phyloP scores from a whole-genome alignment of 1,140 invertebrate species.

The Drosophila athabasca region DNA sequence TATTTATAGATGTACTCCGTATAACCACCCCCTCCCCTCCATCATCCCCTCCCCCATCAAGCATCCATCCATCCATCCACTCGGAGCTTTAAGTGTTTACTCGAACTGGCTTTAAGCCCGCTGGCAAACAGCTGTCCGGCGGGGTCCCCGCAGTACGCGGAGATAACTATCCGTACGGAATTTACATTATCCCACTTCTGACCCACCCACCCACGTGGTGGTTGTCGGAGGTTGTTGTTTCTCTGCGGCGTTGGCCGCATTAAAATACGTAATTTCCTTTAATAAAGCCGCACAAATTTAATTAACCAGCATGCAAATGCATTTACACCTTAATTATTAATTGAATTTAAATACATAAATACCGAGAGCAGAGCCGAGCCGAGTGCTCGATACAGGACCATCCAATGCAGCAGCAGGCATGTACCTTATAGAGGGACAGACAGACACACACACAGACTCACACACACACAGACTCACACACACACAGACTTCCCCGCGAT shows the following conservation, averaged over 20 bases:
- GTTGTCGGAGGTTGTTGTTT: conserved; percentile 22
- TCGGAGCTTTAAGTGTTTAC: conserved; percentile 46
- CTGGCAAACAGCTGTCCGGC: conserved; percentile 46
- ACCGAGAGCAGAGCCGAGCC: conserved; percentile 1
- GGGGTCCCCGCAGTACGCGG: no score
- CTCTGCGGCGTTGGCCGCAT: conserved; percentile 44
- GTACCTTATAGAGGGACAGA: conserved; percentile 1
- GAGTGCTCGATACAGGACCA: background rate
- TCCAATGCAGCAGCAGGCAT: background rate
- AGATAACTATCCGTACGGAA: conserved; percentile 26
- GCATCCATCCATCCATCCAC: conserved; percentile 14
- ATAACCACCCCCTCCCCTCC: conserved; percentile 24
- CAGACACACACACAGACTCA: background rate
- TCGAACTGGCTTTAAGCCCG: conserved; percentile 34
- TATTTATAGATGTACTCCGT: conserved; percentile 74
- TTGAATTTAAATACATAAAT: conserved; percentile 82
- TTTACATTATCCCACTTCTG: conserved; percentile 39
- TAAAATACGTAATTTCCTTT: conserved; percentile 79
- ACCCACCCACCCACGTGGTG: conserved; percentile 14
- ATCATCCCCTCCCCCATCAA: conserved; percentile 3
- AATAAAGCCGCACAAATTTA: conserved; percentile 83
- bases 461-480: background rate
- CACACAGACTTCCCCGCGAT: background rate
- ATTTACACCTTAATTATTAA: conserved; percentile 84
- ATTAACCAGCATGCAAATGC: conserved; percentile 82